Evolutionary conservation across 1,140 invertebrate genomes (phyloP), one percentile per base, ranked within the genome.

Genomic region (Stegodyphus dumicola): DNA sequence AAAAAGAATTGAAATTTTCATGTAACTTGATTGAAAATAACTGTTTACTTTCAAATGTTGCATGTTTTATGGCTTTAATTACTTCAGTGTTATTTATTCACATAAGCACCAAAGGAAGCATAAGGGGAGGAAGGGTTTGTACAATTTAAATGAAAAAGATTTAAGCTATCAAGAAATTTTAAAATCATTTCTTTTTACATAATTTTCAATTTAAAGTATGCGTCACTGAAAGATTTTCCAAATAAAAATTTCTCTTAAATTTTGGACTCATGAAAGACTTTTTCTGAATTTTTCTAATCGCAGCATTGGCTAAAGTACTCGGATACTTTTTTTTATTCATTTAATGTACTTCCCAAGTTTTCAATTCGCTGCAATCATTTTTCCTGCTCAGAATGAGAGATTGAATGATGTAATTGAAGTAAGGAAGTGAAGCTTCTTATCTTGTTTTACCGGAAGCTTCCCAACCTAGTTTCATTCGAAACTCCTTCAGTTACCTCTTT

Each of bases 401-500:
- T 18, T 66, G 76, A 53, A 66, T 52, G 76, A 51, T 17, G 48
- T 65, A 77, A 77, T 77, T 77, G 76, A 77, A 77, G 56, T 10
- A 11, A 54, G 54, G 18, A 75, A 75, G 10, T 11, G 73, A 75
- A 75, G 6, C 53, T 75, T 48, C 53, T 60, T 56, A 75, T 75
- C 73, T 60, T 75, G 73, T 75, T 75, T 18, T 18, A 10, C n/a
- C 54, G 54, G 73, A 60, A 48, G 52, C 73, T 33, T 18, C 18
- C 51, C n/a, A 54, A 65, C 64, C 7, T 48, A 65, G 48, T 77
- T 77, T 77, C 66, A 18, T 65, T 77, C 66, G 48, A 49, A 18
- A 77, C 6, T 49, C 60, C n/a, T 77, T 77, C 51, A 48, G 66
- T 77, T 65, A 77, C 51, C 66, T 77, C 76, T 66, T 66, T 77